A percentile compares a stretch with the other conserved stretches of the same genome.
Conservation (phyloP, 2,113 vertebrate genomes). For the Xyliphius kryptos region DNA sequence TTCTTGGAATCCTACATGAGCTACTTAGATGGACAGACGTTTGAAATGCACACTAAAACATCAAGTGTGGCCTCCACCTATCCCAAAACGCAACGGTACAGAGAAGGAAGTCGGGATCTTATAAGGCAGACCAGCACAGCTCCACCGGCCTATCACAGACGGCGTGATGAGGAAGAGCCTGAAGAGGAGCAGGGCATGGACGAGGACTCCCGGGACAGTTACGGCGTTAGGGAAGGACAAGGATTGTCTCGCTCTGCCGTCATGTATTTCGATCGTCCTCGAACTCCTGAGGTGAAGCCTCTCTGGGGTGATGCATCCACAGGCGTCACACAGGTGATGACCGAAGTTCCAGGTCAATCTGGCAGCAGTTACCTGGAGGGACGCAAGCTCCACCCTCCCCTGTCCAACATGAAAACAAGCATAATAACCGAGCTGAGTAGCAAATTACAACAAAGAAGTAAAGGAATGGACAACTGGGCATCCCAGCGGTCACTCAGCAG, state of each 20-base stretch:
- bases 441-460: constrained; percentile 81
- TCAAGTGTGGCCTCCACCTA: constrained; percentile 58
- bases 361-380: constrained; percentile 55
- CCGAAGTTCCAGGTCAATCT: constrained; percentile 45
- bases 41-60: constrained; percentile 68
- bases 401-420: constrained; percentile 79
- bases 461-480: constrained; percentile 63
- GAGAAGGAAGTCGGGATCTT: constrained; percentile 60
- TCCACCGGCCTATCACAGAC: constrained; percentile 59
- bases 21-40: constrained; percentile 84
- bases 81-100: constrained; percentile 61
- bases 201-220: constrained; percentile 50
- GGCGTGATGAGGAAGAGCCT: constrained; percentile 55
- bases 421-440: constrained; percentile 86
- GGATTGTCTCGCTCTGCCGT: constrained; percentile 61
- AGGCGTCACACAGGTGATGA: constrained; percentile 42
- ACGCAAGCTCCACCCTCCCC: constrained; percentile 66
- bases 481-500: constrained; percentile 65
- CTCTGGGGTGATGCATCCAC: constrained; percentile 57
- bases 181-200: constrained; percentile 56
- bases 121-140: constrained; percentile 63
- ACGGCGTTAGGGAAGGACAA: constrained; percentile 53
- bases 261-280: constrained; percentile 63
- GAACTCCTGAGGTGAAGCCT: constrained; percentile 67
- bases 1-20: constrained; percentile 88